Evolutionary conservation across 2,888 invertebrate species (phyloP).

Genomic region (Euclidia mi): DNA sequence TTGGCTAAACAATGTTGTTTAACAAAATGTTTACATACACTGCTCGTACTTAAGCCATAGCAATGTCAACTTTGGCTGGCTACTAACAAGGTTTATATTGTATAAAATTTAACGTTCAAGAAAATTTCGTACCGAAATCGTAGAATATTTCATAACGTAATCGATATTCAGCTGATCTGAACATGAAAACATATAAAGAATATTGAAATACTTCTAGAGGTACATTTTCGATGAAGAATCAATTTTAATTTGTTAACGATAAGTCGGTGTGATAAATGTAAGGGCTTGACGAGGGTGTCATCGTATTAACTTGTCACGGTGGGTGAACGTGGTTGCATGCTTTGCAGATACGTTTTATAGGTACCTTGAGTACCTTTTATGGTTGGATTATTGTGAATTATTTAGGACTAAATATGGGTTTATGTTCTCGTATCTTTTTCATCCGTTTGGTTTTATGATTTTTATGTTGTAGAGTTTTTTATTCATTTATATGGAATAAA

Average conservation of each 20-base stretch:
- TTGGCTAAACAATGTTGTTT: slow-evolving; percentile 4
- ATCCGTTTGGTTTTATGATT: no score
- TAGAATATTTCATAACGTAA: slow-evolving; percentile 14
- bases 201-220: slow-evolving; percentile 8
- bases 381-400: no score
- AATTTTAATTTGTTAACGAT: slow-evolving; percentile 13
- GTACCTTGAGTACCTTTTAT: not conserved
- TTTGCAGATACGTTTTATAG: not conserved
- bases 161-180: slow-evolving; percentile 26
- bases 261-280: slow-evolving; percentile 11
- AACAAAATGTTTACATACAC: slow-evolving; percentile 9
- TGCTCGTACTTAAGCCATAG: not conserved
- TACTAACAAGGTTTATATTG: slow-evolving; percentile 13
- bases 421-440: no score
- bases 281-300: slow-evolving; percentile 12
- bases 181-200: slow-evolving; percentile 12
- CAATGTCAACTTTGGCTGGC: slow-evolving; percentile 11
- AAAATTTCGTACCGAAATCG: slow-evolving; percentile 14
- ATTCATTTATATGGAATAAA: no score
- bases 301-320: slow-evolving; percentile 4
- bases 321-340: not conserved
- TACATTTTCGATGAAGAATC: slow-evolving; percentile 13
- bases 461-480: no score
- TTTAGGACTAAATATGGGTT: no score
- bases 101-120: not conserved